phyloP scores from a whole-genome alignment of 1,140 invertebrate genomes.

The Atta texana region DNA sequence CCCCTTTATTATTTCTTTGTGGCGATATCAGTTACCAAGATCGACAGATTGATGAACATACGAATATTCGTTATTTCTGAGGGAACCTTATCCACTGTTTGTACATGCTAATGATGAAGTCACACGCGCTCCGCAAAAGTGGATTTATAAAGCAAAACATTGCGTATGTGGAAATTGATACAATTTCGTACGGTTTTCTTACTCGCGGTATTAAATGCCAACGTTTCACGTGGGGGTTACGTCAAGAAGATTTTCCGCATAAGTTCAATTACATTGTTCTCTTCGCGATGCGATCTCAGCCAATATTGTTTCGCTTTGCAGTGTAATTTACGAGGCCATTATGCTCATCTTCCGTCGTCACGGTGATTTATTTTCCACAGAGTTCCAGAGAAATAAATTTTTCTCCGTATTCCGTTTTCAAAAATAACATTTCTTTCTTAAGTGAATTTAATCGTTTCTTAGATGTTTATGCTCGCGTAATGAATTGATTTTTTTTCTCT shows the following conservation, averaged over 20 bases:
- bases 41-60: background rate
- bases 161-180: constrained; percentile 18
- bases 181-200: constrained; percentile 29
- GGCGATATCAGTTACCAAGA: constrained; percentile 41
- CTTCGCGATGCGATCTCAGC: background rate
- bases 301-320: constrained; percentile 25
- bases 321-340: constrained; percentile 37
- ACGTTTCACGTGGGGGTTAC: background rate
- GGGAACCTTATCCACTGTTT: constrained; percentile 35
- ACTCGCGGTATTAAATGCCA: background rate
- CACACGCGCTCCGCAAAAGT: background rate
- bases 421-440: constrained; percentile 38
- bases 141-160: constrained; percentile 20
- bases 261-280: constrained; percentile 28
- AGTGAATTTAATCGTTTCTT: constrained; percentile 40
- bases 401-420: background rate
- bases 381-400: constrained; percentile 23
- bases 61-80: constrained; percentile 16
- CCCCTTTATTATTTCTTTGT: background rate
- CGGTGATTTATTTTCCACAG: background rate
- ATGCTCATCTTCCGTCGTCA: background rate
- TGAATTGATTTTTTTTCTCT: background rate
- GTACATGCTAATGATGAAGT: constrained; percentile 23
- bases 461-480: background rate
- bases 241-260: background rate